Conservation (phyloP, 2,888 invertebrate genomes). For the Fragum sueziense region DNA sequence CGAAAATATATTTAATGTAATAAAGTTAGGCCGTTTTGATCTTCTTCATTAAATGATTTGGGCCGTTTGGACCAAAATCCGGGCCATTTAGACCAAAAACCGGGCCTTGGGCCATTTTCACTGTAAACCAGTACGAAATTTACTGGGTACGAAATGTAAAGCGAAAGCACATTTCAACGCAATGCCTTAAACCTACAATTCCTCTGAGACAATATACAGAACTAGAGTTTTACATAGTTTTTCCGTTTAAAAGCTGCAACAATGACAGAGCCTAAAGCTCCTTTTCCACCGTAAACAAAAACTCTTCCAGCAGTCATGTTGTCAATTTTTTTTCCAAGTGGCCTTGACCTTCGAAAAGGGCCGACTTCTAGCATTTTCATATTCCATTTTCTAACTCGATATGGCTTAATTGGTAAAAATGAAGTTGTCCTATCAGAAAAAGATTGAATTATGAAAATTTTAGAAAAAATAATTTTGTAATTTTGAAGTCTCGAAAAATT, state of each 20-base stretch:
- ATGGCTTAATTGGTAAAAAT: no score
- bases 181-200: no score
- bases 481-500: neutral
- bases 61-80: neutral
- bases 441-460: neutral
- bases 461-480: neutral
- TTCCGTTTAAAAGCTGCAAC: conserved; percentile 94
- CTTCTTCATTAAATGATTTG: no score
- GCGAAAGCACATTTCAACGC: neutral
- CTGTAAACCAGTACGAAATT: neutral
- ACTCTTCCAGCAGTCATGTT: conserved; percentile 82
- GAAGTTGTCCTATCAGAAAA: neutral
- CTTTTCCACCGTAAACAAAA: conserved; percentile 96
- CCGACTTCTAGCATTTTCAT: no score
- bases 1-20: no score
- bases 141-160: neutral
- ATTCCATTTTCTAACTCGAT: no score
- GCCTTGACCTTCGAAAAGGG: neutral
- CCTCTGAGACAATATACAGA: no score
- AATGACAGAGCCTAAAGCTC: conserved; percentile 95
- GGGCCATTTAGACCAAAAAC: neutral
- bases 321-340: neutral
- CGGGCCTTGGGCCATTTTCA: neutral
- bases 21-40: no score
- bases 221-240: conserved; percentile 93